Conservation (phyloP, 2,888 invertebrate species). For the Ptycholaimellus sp. region DNA sequence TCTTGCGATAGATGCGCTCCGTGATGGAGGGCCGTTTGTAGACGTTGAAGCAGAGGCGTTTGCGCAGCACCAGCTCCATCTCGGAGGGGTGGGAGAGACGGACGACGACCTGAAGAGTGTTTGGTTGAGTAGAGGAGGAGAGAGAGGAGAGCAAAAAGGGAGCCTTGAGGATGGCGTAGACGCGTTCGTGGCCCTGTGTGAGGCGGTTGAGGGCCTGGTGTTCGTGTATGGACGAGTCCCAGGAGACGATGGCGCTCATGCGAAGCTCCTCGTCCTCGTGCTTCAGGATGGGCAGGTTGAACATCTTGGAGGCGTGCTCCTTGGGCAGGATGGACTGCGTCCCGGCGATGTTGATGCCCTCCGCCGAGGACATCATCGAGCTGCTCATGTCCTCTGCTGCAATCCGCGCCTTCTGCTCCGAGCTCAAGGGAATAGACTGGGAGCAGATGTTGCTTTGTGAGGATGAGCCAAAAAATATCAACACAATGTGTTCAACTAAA, state of each 20-base stretch:
- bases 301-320: constrained; percentile 75
- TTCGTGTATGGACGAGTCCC: constrained; percentile 96
- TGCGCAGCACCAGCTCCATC: constrained; percentile 83
- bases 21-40: constrained; percentile 79
- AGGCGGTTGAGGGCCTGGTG: constrained; percentile 68
- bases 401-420: too few species aligned
- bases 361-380: not conserved
- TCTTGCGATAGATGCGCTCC: constrained; percentile 36
- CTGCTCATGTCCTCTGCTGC: constrained; percentile 72
- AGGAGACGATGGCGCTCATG: constrained; percentile 68
- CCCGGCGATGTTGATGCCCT: constrained; percentile 38
- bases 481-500: too few species aligned
- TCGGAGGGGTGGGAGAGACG: constrained; percentile 87
- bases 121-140: not conserved
- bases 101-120: constrained; percentile 35
- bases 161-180: constrained; percentile 69
- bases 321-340: constrained; percentile 75
- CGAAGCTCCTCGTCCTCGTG: constrained; percentile 32
- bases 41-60: constrained; percentile 74
- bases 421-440: too few species aligned
- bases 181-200: constrained; percentile 68
- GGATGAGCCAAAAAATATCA: too few species aligned
- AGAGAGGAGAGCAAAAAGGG: constrained; percentile 23
- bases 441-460: too few species aligned
- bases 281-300: constrained; percentile 61